Conservation (phyloP, 2,888 invertebrate genomes). For the Scrobipalpa atriplicella region DNA sequence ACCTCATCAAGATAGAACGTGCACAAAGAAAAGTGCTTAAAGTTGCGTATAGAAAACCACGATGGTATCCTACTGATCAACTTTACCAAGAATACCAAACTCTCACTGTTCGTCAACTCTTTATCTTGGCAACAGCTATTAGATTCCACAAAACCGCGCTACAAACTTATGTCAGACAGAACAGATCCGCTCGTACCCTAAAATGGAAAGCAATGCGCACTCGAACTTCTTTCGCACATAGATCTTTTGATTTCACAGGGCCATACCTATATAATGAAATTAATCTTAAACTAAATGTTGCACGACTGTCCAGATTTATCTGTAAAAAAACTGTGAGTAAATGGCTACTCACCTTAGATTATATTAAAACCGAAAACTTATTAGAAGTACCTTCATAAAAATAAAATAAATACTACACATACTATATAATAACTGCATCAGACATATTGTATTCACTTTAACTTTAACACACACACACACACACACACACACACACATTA, state of each 20-base stretch:
- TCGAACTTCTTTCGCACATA: not conserved
- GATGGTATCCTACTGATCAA: not conserved
- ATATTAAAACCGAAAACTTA: not conserved
- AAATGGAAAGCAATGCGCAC: not conserved
- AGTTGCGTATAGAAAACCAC: not conserved
- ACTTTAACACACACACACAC: no score
- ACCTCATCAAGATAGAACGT: not conserved
- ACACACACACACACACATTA: no score
- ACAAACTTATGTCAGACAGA: not conserved
- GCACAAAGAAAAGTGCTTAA: not conserved
- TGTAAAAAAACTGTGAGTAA: not conserved
- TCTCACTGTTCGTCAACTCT: not conserved
- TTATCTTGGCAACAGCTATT: not conserved
- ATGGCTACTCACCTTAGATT: not conserved
- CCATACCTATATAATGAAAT: not conserved
- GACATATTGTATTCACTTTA: no score
- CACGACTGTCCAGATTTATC: not conserved
- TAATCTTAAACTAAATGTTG: not conserved
- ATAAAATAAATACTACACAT: not conserved
- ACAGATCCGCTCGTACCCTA: not conserved
- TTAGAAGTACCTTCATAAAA: not conserved
- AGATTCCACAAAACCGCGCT: not conserved
- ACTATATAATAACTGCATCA: no score
- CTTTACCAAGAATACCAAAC: not conserved
- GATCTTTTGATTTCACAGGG: not conserved